A percentile compares a stretch with the other conserved stretches of the same genome.
Conservation (phyloP, 2,113 vertebrate genomes). For the Alexandromys fortis region DNA sequence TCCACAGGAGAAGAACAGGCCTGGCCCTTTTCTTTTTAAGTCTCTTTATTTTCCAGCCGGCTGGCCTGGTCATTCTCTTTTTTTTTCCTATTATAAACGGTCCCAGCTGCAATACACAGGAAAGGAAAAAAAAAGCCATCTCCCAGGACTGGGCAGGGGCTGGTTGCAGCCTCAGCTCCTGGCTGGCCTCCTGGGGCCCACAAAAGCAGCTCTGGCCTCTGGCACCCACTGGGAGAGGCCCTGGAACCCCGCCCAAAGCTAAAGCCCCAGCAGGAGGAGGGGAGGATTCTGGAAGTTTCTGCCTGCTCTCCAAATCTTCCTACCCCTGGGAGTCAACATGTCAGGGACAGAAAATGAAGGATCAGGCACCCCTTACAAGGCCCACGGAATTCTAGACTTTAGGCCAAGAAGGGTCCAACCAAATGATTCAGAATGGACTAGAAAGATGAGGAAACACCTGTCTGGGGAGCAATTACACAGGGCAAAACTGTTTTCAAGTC, state of each 20-base stretch:
- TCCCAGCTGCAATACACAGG: conserved; percentile 80
- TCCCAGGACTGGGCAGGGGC: conserved; percentile 75
- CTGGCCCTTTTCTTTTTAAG: conserved; percentile 80
- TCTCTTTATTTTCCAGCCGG: conserved; percentile 82
- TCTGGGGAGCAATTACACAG: background rate
- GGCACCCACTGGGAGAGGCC: conserved; percentile 81
- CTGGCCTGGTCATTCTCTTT: conserved; percentile 82
- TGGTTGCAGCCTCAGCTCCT: conserved; percentile 55
- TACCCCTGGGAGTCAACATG: conserved; percentile 19
- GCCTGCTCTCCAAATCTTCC: conserved; percentile 44
- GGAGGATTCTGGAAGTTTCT: conserved; percentile 59
- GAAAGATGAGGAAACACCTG: background rate
- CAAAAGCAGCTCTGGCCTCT: conserved; percentile 73
- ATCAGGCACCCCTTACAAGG: background rate
- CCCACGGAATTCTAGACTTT: background rate
- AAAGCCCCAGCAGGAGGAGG: conserved; percentile 52
- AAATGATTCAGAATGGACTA: background rate
- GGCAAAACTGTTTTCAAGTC: background rate
- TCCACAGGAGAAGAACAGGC: conserved; percentile 79
- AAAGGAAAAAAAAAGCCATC: conserved; percentile 49
- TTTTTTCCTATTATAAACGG: conserved; percentile 78
- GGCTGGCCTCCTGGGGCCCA: conserved; percentile 75
- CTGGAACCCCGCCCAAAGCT: conserved; percentile 61
- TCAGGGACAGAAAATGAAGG: conserved; percentile 54
- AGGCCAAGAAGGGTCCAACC: background rate